Evolutionary conservation across 2,888 invertebrate genomes (phyloP), one percentile per base, ranked within the genome.

Genomic region (Apoderus coryli): DNA sequence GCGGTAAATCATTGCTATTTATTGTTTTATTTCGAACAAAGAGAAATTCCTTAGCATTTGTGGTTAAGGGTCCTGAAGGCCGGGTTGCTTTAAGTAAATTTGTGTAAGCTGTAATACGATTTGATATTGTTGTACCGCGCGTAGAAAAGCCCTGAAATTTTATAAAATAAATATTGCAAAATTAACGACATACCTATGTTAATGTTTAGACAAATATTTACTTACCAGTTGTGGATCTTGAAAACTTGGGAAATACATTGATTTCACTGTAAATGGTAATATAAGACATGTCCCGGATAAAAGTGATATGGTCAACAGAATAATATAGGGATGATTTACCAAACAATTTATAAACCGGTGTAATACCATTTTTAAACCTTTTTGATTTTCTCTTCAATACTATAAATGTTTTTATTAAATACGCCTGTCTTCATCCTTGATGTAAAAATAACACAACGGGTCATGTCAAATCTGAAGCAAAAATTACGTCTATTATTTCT

Each of bases 111-210:
- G 76, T 76, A 40, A 84, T 64, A 31, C 86, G 70, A 50, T 80
- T 69, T 3, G 85, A 75, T 46, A 92, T 66, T 25, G 65, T 61
- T 2, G 90, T 92, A n/a, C 89, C 89, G 38, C 92, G 69, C 9
- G 90, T 79, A 56, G 89, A 88, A 60, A 92, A 93, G 3, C 92
- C 92, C 72, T 88, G 46, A 29, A 43, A 44, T n/a, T n/a, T n/a
- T n/a, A n/a, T n/a, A n/a, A n/a, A n/a, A n/a, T n/a, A n/a, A n/a
- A n/a, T n/a, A n/a, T n/a, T n/a, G n/a, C n/a, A n/a, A n/a, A n/a
- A n/a, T n/a, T n/a, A n/a, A n/a, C n/a, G n/a, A n/a, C n/a, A n/a
- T n/a, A n/a, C n/a, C n/a, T n/a, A n/a, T n/a, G n/a, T n/a, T n/a
- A n/a, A n/a, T n/a, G n/a, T n/a, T n/a, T n/a, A n/a, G n/a, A n/a